A percentile compares a stretch with the other conserved stretches of the same genome.
Evolutionary conservation across 2,113 vertebrate species (phyloP).

Genomic region (Cheirogaleus medius): DNA sequence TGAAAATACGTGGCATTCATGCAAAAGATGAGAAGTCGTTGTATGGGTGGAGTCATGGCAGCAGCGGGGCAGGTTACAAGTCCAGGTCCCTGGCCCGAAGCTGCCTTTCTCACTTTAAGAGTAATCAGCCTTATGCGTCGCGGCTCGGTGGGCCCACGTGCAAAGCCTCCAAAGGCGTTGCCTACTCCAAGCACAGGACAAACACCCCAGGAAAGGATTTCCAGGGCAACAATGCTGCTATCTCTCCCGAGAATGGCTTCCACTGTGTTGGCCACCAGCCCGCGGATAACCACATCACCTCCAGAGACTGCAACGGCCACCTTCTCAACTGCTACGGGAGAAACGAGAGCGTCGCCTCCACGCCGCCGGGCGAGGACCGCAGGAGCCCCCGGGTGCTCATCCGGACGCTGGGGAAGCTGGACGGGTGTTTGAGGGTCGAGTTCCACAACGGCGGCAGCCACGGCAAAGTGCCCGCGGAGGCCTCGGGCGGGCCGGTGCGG

Average conservation of each 20-base stretch:
- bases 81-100: slow-evolving; percentile 89
- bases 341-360: slow-evolving; percentile 72
- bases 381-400: slow-evolving; percentile 95
- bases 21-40: slow-evolving; percentile 89
- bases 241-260: slow-evolving; percentile 85
- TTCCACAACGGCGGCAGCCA: slow-evolving; percentile 89
- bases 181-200: slow-evolving; percentile 82
- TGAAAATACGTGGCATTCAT: slow-evolving; percentile 88
- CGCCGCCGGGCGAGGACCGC: slow-evolving; percentile 85
- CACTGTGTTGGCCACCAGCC: slow-evolving; percentile 82
- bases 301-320: slow-evolving; percentile 84
- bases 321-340: slow-evolving; percentile 85
- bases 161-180: slow-evolving; percentile 83
- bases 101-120: slow-evolving; percentile 94
- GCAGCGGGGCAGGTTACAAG: slow-evolving; percentile 87
- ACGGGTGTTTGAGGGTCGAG: slow-evolving; percentile 93
- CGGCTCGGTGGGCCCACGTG: slow-evolving; percentile 87
- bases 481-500: slow-evolving; percentile 89
- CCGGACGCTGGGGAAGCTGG: slow-evolving; percentile 91
- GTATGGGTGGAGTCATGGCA: slow-evolving; percentile 87
- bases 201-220: slow-evolving; percentile 78
- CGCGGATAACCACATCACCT: slow-evolving; percentile 67
- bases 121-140: slow-evolving; percentile 88
- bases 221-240: slow-evolving; percentile 54
- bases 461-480: slow-evolving; percentile 80